Evolutionary conservation across 2,888 invertebrate genomes (phyloP), one percentile per base, ranked within the genome.

Genomic region (Apeira syringaria): DNA sequence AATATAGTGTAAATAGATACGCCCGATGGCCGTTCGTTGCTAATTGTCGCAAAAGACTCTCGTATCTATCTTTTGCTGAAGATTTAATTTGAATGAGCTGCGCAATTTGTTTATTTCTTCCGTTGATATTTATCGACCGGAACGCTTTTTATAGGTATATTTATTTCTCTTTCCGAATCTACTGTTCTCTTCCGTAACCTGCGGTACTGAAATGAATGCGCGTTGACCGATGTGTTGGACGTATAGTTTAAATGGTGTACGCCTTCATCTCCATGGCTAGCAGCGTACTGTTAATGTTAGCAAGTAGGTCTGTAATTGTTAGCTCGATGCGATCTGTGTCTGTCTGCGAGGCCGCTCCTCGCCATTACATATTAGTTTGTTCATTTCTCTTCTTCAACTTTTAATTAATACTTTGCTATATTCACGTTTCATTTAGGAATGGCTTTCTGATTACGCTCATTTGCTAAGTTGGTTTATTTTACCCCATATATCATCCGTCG

Each of bases 1-100:
- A 74, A 68, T 56, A 85, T 89, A 88, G 87, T 89, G 88, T 88
- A 87, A 76, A 89, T 88, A 90, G 88, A 83, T 68, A 74, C 75
- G 89, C 87, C 88, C 88, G 84, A 86, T 88, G 89, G 88, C 89
- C 89, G 89, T 85, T 87, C 89, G 88, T 87, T 88, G 89, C 88
- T 88, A 80, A 83, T 68, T 90, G 89, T 90, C 86, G 89, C 90
- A 83, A 85, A 88, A 86, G 83, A 87, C 87, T 88, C n/a, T n/a
- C n/a, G 76, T 85, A 74, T 86, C 88, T 88, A 87, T 84, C 86
- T 85, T 88, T 86, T 83, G 88, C 88, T 88, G 74, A 86, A 86
- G 75, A 85, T 87, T 88, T 88, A 84, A 86, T 87, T 88, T 88
- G 86, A 77, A 86, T 88, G 87, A 88, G 88, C 88, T 89, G 88